These are phyloP conservation scores for Drosophila pandora DNA, from an alignment of 1,140 invertebrate species.

Conservation along the genomic window DNA sequence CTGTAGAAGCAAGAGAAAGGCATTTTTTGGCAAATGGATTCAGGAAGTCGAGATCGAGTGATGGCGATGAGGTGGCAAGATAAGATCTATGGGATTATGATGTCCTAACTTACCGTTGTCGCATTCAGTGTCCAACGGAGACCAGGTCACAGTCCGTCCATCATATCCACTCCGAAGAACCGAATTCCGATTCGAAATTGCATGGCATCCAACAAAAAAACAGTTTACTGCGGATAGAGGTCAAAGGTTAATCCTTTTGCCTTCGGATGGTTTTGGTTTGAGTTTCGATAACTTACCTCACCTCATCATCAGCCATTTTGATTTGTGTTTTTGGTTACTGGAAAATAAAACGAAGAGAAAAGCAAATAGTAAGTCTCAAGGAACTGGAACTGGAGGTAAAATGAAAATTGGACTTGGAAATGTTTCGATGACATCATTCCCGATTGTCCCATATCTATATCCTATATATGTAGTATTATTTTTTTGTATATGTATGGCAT, in stretches of 20 bases:
- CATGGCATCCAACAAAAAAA: background rate
- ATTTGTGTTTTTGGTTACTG: constrained; percentile 84
- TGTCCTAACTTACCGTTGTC: background rate
- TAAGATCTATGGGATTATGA: background rate
- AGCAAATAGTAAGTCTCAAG: constrained; percentile 8
- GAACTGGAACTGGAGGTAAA: constrained; percentile 40
- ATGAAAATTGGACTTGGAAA: constrained; percentile 7
- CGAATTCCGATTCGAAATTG: background rate
- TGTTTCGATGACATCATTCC: constrained; percentile 54
- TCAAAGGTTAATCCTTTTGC: constrained; percentile 20
- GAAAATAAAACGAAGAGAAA: constrained; percentile 44
- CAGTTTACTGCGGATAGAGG: constrained; percentile 20
- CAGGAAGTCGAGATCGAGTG: background rate
- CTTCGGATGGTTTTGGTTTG: background rate
- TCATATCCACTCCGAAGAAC: background rate
- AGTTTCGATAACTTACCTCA: constrained; percentile 89
- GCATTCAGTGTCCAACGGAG: background rate
- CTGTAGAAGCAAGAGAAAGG: constrained; percentile 61
- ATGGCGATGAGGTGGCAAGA: background rate
- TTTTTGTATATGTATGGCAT: constrained; percentile 1
- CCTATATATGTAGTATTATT: constrained; percentile 4
- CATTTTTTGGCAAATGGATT: constrained; percentile 10
- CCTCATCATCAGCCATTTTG: constrained; percentile 94
- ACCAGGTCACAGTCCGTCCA: background rate
- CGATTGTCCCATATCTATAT: constrained; percentile 40